Evolutionary conservation across 2,888 invertebrate genomes (phyloP).

Genomic region (Cryptophagus acutangulus): DNA sequence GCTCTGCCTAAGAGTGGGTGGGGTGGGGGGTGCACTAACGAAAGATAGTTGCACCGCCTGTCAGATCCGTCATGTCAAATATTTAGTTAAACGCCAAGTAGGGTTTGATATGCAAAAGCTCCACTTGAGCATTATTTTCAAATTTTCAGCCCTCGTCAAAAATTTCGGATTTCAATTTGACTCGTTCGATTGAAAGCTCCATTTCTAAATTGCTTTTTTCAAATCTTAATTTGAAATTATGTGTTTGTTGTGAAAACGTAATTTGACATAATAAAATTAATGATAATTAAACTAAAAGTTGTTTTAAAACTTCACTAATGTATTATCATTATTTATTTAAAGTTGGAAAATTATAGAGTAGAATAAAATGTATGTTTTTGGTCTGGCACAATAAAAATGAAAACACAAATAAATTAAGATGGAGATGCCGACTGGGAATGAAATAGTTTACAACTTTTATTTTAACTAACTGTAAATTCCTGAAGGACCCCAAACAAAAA

Average conservation of each 20-base stretch:
- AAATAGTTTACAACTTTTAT: not conserved
- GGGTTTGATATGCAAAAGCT: slow-evolving; percentile 22
- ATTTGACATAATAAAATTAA: not conserved
- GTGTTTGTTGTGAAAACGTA: not conserved
- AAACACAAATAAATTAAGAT: slow-evolving; percentile 7
- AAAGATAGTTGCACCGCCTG: slow-evolving; percentile 40
- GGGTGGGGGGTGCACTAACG: slow-evolving; percentile 36
- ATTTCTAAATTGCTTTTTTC: not conserved
- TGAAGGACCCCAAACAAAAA: no score
- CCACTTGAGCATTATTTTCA: no score
- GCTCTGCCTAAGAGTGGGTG: slow-evolving; percentile 26
- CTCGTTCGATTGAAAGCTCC: not conserved
- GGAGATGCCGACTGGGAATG: slow-evolving; percentile 2
- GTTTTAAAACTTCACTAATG: slow-evolving; percentile 2
- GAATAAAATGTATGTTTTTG: slow-evolving; percentile 5
- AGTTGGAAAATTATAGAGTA: not conserved
- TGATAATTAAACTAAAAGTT: not conserved
- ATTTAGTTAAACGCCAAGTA: slow-evolving; percentile 32
- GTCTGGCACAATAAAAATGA: slow-evolving; percentile 4
- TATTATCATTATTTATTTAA: not conserved
- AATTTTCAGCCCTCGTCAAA: slow-evolving; percentile 14
- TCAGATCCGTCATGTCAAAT: slow-evolving; percentile 40
- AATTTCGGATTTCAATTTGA: slow-evolving; percentile 1
- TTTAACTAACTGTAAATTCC: no score
- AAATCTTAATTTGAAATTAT: not conserved